Base-by-base conservation (phyloP, 2,797 vertebrate species). In the Urosaurus nigricauda region DNA sequence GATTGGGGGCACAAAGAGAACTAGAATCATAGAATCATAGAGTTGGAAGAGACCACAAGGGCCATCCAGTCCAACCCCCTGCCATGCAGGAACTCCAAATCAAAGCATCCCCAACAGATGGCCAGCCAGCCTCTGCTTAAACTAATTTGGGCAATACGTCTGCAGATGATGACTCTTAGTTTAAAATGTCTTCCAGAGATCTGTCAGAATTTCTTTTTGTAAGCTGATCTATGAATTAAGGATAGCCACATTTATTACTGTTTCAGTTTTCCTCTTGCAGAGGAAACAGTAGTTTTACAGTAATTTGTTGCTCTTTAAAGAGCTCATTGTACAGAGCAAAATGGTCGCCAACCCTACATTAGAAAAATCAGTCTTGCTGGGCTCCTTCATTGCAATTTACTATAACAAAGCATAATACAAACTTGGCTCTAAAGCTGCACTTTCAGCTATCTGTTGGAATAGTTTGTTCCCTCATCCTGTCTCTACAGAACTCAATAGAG, bases 401-500 rank as follows among this genome's bases (percentile, higher is more conserved):
- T 63, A 63, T 63, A 26, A 24, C 12, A 16, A 56, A 60, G 17
- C 40, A 14, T 58, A 79, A 58, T 5, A 47, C 29, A 58, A 51
- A 17, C 47, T 70, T 86, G 47, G 84, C 74, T 53, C 43, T 32
- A 53, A 73, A 73, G 17, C 56, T 73, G 53, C 65, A 87, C 70
- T 73, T 47, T 79, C 60, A 56, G 51, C 53, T 60, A 3, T n/a
- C 32, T 74, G 5, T 80, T 58, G 84, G n/a, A 35, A 53, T 83
- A 73, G 21, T 53, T 43, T 60, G n/a, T 68, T 56, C 17, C 43
- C 80, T 65, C 89, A 87, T 71, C 58, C 68, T 37, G 68, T 82
- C 70, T 74, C 5, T 60, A 21, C n/a, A 74, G 68, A 81, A 43
- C 73, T 80, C 86, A 84, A 73, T 53, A 40, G 40, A 40, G 43